Percentiles rank a stretch among this genome's conserved stretches.
phyloP scores from a whole-genome alignment of 2,113 vertebrate genomes.

The Suncus etruscus region DNA sequence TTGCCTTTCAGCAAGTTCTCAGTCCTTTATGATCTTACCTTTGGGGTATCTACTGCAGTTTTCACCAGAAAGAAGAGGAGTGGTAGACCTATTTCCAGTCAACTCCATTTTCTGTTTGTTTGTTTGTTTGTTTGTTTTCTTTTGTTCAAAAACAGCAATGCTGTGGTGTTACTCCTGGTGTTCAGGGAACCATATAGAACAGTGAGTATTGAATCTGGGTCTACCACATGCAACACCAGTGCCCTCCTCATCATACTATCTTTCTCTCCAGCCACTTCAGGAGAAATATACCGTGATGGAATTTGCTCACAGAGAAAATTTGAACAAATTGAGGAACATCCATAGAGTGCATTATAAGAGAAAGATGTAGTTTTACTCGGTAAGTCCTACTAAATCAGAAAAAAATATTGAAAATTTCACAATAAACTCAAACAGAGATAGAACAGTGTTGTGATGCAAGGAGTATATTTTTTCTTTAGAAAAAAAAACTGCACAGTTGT shows the following conservation, averaged over 20 bases:
- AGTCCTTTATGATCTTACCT: neutral
- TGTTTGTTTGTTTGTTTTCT: too few species aligned
- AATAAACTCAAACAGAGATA: neutral
- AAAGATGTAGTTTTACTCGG: conserved; percentile 16
- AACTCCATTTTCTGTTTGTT: too few species aligned
- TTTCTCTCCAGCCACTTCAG: conserved; percentile 9
- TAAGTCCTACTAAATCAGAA: conserved; percentile 26
- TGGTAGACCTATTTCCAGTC: too few species aligned
- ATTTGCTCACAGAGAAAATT: neutral
- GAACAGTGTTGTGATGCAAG: neutral
- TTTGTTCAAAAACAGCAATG: neutral
- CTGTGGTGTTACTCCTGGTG: too few species aligned
- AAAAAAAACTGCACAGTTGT: conserved; percentile 2
- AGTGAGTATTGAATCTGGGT: too few species aligned
- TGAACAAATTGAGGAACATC: conserved; percentile 40
- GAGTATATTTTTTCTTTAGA: neutral
- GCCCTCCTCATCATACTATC: too few species aligned
- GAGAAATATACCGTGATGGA: neutral
- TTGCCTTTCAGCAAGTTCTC: neutral
- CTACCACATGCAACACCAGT: too few species aligned
- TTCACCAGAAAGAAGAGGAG: neutral
- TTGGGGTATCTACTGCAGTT: conserved; percentile 30
- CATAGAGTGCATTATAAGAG: neutral
- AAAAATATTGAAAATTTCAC: conserved; percentile 11
- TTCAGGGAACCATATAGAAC: too few species aligned